Conservation (phyloP, 2,113 vertebrate genomes). For the Ariopsis seemanni region DNA sequence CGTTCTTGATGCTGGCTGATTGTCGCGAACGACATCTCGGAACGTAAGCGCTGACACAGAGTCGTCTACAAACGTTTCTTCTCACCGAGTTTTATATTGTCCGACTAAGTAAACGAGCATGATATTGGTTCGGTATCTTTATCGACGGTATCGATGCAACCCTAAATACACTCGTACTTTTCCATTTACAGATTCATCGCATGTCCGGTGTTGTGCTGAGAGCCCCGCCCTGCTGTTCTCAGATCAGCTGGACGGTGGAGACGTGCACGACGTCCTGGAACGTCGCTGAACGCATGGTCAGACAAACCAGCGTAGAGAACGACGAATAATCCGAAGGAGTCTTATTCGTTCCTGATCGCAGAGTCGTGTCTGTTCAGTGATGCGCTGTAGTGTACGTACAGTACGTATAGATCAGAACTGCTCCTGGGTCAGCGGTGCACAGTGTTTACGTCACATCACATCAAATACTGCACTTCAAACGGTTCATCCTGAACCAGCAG, state of each 20-base stretch:
- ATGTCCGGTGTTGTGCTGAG: conserved; percentile 68
- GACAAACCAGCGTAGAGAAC: neutral
- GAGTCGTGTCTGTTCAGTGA: neutral
- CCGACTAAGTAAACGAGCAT: neutral
- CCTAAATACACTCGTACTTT: neutral
- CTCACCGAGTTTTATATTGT: too few species aligned
- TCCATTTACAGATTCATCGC: conserved; percentile 43
- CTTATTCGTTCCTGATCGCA: neutral
- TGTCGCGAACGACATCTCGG: too few species aligned
- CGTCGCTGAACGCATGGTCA: neutral
- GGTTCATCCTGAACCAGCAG: neutral
- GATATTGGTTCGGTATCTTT: neutral
- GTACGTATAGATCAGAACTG: neutral
- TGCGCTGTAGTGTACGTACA: neutral
- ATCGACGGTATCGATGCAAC: neutral
- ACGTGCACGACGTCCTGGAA: neutral
- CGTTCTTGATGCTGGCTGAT: too few species aligned
- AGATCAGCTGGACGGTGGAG: conserved; percentile 19
- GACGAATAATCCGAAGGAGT: neutral
- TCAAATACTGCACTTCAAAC: neutral
- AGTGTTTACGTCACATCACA: neutral
- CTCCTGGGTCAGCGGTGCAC: conserved; percentile 8
- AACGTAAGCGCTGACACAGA: too few species aligned
- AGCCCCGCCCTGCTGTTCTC: conserved; percentile 26
- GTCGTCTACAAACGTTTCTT: too few species aligned